A percentile compares a stretch with the other conserved stretches of the same genome.
Conservation (phyloP, 35 echinoderm and acorn worm species). For the Apostichopus japonicus region DNA sequence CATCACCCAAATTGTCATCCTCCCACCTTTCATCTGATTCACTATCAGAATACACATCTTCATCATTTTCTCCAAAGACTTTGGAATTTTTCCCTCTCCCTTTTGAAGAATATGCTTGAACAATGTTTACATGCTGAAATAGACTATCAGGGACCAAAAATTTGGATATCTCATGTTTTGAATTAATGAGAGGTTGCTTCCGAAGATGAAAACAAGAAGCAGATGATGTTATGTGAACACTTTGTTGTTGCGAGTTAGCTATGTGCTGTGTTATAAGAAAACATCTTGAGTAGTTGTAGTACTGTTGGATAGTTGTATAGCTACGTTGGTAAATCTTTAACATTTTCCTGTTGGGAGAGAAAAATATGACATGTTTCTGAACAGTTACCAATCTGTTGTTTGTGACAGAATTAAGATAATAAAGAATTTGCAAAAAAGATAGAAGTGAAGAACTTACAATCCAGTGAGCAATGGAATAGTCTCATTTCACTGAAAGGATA, state of each 20-base stretch:
- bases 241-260: not conserved
- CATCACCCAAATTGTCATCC: conserved; percentile 15
- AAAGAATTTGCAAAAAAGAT: too few species aligned
- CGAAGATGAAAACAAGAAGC: not conserved
- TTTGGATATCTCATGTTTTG: not conserved
- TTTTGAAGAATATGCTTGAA: conserved; percentile 42
- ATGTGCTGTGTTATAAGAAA: not conserved
- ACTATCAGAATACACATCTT: conserved; percentile 39
- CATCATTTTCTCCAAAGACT: not conserved
- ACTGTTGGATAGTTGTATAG: not conserved
- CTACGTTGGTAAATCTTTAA: not conserved
- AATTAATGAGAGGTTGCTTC: not conserved
- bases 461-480: too few species aligned
- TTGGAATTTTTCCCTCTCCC: not conserved
- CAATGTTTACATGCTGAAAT: not conserved
- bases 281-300: not conserved
- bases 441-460: too few species aligned
- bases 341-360: not conserved
- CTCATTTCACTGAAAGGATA: too few species aligned
- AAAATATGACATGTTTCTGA: too few species aligned
- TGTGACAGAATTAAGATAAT: too few species aligned
- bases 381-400: too few species aligned
- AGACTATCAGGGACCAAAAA: not conserved
- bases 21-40: conserved; percentile 17
- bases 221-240: not conserved